Evolutionary conservation across 1,140 invertebrate genomes (phyloP), one percentile per base, ranked within the genome.

Genomic region (Ylistrum balloti): DNA sequence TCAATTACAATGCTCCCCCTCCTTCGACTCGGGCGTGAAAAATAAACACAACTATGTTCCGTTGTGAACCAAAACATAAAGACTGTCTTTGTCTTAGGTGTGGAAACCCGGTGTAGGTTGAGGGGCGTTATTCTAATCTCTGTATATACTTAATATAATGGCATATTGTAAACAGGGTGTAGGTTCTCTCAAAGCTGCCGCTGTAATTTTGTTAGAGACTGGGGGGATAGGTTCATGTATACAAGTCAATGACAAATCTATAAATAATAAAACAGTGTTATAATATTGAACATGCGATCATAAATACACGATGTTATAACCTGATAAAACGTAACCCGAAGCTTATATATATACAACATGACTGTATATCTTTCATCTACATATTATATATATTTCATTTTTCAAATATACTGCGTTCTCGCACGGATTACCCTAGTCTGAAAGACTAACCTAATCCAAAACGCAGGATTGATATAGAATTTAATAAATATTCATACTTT

Each of bases 221-320:
- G 41, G 5, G n/a, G 56, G 56, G 56, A 74, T 74, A 74, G 56
- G 56, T 74, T 74, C 22, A 28, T 3, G 56, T 28, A 74, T 17
- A 74, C n/a, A 1, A n/a, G 22, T 74, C n/a, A 74, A 74, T 28
- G 56, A 74, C 56, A 74, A 74, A n/a, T 74, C 22, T 74, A 74
- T 74, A 74, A 74, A 74, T 74, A 74, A 74, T 74, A 74, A n/a
- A 74, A 45, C 22, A 74, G 56, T 74, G 22, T 74, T 74, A 74
- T 74, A n/a, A 28, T 74, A 74, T 28, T 28, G 28, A 74, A 74
- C 22, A 28, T 74, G 56, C n/a, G 56, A 74, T 74, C 56, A 17
- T 28, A n/a, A 74, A 74, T 28, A 74, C n/a, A 74, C n/a, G 56
- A 74, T 74, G n/a, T 74, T 28, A 28, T 28, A 28, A 9, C 28